phyloP scores from a whole-genome alignment of 2,888 invertebrate genomes.

The Seladonia tumulorum region DNA sequence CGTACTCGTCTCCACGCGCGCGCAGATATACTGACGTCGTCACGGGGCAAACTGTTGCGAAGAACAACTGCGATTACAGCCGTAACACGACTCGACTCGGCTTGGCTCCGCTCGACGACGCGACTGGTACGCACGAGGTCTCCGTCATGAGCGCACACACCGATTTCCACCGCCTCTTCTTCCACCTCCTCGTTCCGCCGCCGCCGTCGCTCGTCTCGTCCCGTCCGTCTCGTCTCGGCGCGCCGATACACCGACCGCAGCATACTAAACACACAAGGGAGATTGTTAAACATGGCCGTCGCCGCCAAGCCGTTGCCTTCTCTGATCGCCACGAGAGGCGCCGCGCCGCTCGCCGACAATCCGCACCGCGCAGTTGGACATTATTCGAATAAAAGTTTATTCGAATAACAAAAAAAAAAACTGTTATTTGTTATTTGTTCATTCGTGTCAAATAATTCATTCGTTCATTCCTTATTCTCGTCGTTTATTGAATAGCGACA shows the following conservation, averaged over 20 bases:
- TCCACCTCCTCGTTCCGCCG: conserved; percentile 60
- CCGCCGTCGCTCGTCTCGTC: conserved; percentile 64
- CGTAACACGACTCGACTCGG: conserved; percentile 56
- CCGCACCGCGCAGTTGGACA: too few species aligned
- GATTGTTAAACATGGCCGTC: conserved; percentile 79
- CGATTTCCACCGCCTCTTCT: conserved; percentile 65
- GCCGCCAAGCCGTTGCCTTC: conserved; percentile 57
- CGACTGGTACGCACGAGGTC: conserved; percentile 76
- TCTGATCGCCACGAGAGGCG: conserved; percentile 38
- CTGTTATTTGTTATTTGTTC: too few species aligned
- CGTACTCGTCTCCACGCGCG: conserved; percentile 50
- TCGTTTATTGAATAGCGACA: too few species aligned
- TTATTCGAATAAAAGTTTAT: too few species aligned
- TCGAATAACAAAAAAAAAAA: too few species aligned
- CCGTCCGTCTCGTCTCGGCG: conserved; percentile 63
- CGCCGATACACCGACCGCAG: conserved; percentile 79
- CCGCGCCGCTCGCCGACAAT: too few species aligned
- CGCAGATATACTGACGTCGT: conserved; percentile 57
- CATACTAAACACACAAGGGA: conserved; percentile 79
- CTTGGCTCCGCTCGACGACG: conserved; percentile 69
- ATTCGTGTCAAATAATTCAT: too few species aligned
- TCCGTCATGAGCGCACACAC: conserved; percentile 73
- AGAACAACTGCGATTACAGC: conserved; percentile 42
- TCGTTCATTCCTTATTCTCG: too few species aligned
- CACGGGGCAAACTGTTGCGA: conserved; percentile 64